Conservation (phyloP, 2,797 vertebrate species). For the Ceryle rudis region DNA sequence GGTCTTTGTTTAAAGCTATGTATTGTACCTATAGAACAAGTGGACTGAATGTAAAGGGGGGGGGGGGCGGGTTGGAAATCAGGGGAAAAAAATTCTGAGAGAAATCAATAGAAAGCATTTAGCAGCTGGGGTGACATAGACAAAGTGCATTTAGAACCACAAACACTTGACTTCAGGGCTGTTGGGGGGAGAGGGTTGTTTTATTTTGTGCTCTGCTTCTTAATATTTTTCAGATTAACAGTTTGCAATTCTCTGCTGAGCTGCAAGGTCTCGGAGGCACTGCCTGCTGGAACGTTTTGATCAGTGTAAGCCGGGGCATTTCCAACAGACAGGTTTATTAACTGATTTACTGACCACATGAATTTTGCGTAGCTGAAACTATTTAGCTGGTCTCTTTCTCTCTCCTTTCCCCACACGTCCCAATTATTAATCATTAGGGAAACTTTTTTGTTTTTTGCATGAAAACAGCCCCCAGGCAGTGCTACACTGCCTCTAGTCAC, state of each 20-base stretch:
- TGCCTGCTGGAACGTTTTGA: conserved; percentile 48
- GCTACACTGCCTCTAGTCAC: background rate
- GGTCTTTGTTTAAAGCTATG: background rate
- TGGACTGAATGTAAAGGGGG: background rate
- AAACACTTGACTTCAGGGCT: conserved; percentile 22
- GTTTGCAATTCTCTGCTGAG: conserved; percentile 56
- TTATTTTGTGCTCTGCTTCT: conserved; percentile 28
- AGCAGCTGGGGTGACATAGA: conserved; percentile 55
- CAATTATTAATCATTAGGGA: conserved; percentile 14
- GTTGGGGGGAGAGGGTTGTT: background rate
- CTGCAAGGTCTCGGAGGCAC: conserved; percentile 43
- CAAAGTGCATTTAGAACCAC: conserved; percentile 30
- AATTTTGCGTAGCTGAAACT: conserved; percentile 44
- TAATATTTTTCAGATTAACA: conserved; percentile 68
- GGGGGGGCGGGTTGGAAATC: background rate
- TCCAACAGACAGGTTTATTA: conserved; percentile 68
- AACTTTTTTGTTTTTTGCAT: background rate
- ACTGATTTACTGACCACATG: conserved; percentile 68
- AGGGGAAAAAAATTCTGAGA: background rate
- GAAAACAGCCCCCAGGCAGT: background rate
- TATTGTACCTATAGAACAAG: background rate
- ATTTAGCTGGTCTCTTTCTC: conserved; percentile 32
- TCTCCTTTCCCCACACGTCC: background rate
- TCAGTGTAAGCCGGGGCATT: conserved; percentile 14
- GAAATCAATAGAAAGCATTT: conserved; percentile 65